Evolutionary conservation across 2,113 vertebrate species (phyloP), one percentile per base, ranked within the genome.

Genomic region (Phalacrocorax aristotelis): DNA sequence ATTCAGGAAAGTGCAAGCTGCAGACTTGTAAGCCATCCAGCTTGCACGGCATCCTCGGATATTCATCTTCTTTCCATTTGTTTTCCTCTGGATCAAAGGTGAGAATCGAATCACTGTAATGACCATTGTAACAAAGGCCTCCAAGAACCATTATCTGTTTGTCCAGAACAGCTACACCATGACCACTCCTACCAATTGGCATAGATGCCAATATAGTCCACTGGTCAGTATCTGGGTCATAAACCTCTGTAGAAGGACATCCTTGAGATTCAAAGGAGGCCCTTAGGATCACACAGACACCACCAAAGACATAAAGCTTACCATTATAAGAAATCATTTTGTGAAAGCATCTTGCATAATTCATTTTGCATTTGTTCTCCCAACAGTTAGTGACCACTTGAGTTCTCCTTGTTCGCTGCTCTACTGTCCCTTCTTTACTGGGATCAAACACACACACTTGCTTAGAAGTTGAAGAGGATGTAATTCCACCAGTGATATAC

Each of bases 351-450:
- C 99, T 99, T 13, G 99, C 99, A 13, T 99, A 99, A 98, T 99
- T 99, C 99, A 99, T 99, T 98, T 99, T 99, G 97, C 99, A 99
- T 96, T 99, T 99, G 97, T 99, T 99, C 98, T 99, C 99, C 99
- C 99, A 99, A 97, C 99, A 99, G 98, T 98, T 99, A 97, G 98
- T 98, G 85, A 99, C 99, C 26, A 99, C 98, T 95, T 99, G 98
- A 58, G 98, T 98, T 93, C 98, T 98, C 83, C 99, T 98, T 62
- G 99, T 99, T 94, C 99, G 98, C 87, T 99, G 99, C 29, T 99
- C 98, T 46, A 99, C 97, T 25, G 98, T 98, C 12, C 98, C 99
- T 95, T 99, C 99, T 96, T 99, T 99, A 87, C 99, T 99, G 13
- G 99, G 99, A 87, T 99, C 99, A 77, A 99, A 99, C 49, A 99